Evolutionary conservation across 2,888 invertebrate species (phyloP).

Genomic region (Eilema depressum): DNA sequence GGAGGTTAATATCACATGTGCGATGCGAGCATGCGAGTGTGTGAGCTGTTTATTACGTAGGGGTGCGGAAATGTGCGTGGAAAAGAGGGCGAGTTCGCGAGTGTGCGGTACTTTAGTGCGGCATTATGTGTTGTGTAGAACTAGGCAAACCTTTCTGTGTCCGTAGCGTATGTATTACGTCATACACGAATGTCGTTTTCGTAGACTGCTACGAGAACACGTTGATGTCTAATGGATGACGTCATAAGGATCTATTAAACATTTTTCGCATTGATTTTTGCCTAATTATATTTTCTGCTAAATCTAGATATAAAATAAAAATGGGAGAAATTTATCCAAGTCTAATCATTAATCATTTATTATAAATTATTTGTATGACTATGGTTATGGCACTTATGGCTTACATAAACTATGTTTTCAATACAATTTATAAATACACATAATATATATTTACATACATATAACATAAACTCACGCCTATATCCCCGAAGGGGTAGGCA

Average conservation of each 20-base stretch:
- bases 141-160: constrained; percentile 14
- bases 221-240: constrained; percentile 46
- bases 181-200: constrained; percentile 31
- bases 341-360: neutral
- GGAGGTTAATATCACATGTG: constrained; percentile 75
- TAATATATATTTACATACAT: too few relatives aligned
- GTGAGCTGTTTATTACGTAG: constrained; percentile 53
- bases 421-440: too few relatives aligned
- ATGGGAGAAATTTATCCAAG: neutral
- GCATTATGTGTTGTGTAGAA: constrained; percentile 11
- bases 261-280: neutral
- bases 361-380: neutral
- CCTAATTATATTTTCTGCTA: neutral
- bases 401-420: too few relatives aligned
- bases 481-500: too few relatives aligned
- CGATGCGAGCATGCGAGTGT: constrained; percentile 56
- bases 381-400: too few relatives aligned
- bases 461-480: too few relatives aligned
- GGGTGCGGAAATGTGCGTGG: constrained; percentile 45
- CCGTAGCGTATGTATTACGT: constrained; percentile 42
- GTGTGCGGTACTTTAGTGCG: constrained; percentile 21
- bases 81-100: constrained; percentile 30
- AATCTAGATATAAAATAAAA: neutral
- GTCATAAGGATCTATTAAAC: constrained; percentile 3
- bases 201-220: constrained; percentile 63